Percentiles rank a stretch among this genome's conserved stretches.
These are phyloP conservation scores for Stenurella melanura DNA, from an alignment of 2,888 invertebrate species.

Conservation along the genomic window DNA sequence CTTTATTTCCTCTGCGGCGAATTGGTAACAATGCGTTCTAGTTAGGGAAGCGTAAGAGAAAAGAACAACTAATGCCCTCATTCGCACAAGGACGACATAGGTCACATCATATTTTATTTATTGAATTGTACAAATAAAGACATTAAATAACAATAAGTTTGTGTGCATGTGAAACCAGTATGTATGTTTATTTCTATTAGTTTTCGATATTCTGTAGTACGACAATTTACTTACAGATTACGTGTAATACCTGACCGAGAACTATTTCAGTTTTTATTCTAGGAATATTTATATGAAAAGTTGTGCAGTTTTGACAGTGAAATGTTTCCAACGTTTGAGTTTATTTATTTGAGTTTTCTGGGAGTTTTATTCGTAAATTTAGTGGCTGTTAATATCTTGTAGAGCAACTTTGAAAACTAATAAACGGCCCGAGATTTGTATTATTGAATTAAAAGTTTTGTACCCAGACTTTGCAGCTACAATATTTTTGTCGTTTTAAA, in stretches of 20 bases:
- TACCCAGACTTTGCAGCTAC: slow-evolving; percentile 9
- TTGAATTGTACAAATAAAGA: too few relatives aligned
- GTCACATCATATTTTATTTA: too few relatives aligned
- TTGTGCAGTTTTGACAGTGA: slow-evolving; percentile 56
- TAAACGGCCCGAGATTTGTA: slow-evolving; percentile 46
- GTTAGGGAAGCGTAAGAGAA: too few relatives aligned
- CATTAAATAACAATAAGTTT: too few relatives aligned
- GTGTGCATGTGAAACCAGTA: too few relatives aligned
- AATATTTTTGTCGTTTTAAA: slow-evolving; percentile 23
- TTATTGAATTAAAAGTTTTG: slow-evolving; percentile 43
- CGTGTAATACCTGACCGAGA: slow-evolving; percentile 29
- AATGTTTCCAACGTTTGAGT: slow-evolving; percentile 58
- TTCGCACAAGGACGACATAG: too few relatives aligned
- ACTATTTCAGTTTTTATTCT: slow-evolving; percentile 45
- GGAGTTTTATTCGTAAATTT: slow-evolving; percentile 54
- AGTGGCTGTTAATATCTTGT: slow-evolving; percentile 42
- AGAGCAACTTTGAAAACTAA: slow-evolving; percentile 42
- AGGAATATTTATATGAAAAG: slow-evolving; percentile 58
- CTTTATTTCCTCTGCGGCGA: too few relatives aligned
- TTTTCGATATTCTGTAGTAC: too few relatives aligned
- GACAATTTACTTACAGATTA: slow-evolving; percentile 14
- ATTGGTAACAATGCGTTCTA: too few relatives aligned
- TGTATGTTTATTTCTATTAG: too few relatives aligned
- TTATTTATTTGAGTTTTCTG: slow-evolving; percentile 58
- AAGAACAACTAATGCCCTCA: too few relatives aligned